Percentiles rank a stretch among this genome's conserved stretches.
Conservation (phyloP, 2,797 vertebrate genomes). For the Tolypeutes matacus region DNA sequence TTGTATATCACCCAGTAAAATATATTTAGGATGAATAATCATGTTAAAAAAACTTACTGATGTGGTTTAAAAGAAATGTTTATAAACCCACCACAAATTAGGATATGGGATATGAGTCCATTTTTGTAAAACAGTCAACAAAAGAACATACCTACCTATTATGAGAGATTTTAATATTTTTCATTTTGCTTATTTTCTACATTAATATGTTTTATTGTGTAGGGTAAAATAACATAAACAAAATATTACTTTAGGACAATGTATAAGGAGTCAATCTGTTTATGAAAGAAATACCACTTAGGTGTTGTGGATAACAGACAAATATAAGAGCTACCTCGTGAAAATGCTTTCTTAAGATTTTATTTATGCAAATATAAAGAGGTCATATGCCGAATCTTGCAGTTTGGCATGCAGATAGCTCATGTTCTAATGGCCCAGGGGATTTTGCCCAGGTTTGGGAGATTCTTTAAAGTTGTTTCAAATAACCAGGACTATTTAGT, state of each 20-base stretch:
- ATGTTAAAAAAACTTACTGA: neutral
- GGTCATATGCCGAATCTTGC: conserved; percentile 54
- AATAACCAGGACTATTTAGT: conserved; percentile 6
- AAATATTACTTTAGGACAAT: neutral
- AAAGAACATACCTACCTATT: neutral
- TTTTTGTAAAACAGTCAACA: conserved; percentile 9
- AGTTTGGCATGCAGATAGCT: conserved; percentile 37
- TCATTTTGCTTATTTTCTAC: neutral
- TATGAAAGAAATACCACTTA: neutral
- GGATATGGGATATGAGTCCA: neutral
- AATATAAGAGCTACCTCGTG: conserved; percentile 4
- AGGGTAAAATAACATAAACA: neutral
- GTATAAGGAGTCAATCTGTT: neutral
- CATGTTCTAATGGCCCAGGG: neutral
- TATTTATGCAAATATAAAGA: conserved; percentile 65
- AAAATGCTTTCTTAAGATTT: conserved; percentile 54
- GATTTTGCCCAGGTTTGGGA: neutral
- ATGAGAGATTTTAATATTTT: neutral
- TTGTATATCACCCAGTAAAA: neutral
- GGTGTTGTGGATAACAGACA: neutral
- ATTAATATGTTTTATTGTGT: neutral
- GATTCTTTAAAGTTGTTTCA: conserved; percentile 53
- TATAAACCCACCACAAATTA: neutral
- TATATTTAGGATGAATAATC: conserved; percentile 11
- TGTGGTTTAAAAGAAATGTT: neutral